Base-by-base conservation (phyloP, 2,797 vertebrate species). In the Craterocephalus amniculus region DNA sequence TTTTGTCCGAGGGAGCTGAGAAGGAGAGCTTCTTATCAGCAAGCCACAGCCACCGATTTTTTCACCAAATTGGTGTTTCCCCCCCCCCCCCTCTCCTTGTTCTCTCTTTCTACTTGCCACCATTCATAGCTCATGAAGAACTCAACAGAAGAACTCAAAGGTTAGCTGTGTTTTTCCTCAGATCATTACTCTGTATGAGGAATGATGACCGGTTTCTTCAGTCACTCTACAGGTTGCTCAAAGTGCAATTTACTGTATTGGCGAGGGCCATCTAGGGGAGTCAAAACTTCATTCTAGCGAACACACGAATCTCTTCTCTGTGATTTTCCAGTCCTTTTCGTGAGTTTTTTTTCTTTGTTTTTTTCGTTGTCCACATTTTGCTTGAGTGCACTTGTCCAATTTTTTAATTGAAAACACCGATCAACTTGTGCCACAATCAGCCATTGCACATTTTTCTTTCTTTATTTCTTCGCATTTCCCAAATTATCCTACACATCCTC, bases 1-100 rank as follows among this genome's bases (percentile, higher is more conserved):
- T 93, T 92, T 93, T 90, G 91, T 89, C 73, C 88, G 80, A 86
- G 77, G 67, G 64, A 85, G 81, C 82, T 72, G 80, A 83, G 84
- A 56, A 76, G 70, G 51, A 80, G 82, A 87, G 79, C 71, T 84
- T 92, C 95, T 96, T 96, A 96, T 96, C 96, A 95, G 95, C 60
- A 63, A 89, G 88, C 92, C 88, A 76, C 96, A 97, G 95, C 88
- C 92, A 40, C 67, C 87, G 87, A 43, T 88, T 88, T 81, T 83
- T 85, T 85, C 78, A 78, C 84, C 88, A 91, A 87, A 90, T 81
- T 90, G 87, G 81, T 83, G 86, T 84, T 87, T 87, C 71, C 72
- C 78, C 79, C 83, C 75, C 65, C 66, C 70, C 72, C 70, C 40
- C 73, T 70, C 64, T 72, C 48, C 49, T 52, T 26, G 35, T 62